Evolutionary conservation across 2,888 invertebrate genomes (phyloP).

Genomic region (Cataglyphis albicans): DNA sequence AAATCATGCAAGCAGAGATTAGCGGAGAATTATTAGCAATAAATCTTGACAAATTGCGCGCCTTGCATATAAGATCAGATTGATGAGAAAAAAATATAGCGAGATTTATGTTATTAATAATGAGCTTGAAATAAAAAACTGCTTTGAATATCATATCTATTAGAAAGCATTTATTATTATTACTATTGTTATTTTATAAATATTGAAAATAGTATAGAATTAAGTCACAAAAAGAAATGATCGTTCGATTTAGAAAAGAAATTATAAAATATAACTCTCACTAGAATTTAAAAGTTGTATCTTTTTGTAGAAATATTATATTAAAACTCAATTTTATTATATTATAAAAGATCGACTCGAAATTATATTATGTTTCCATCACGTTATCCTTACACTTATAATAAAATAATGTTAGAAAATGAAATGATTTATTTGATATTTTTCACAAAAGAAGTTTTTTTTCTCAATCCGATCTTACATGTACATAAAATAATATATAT

Average conservation of each 20-base stretch:
- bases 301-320: neutral
- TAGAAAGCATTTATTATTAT: neutral
- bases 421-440: neutral
- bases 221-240: neutral
- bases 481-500: constrained; percentile 7
- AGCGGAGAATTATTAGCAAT: constrained; percentile 16
- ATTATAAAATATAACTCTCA: constrained; percentile 4
- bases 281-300: neutral
- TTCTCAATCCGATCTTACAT: constrained; percentile 9
- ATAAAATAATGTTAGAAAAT: constrained; percentile 12
- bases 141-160: neutral
- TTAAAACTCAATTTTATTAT: neutral
- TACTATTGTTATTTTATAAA: neutral
- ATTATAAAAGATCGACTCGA: neutral
- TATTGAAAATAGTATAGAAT: neutral
- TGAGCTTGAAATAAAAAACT: neutral
- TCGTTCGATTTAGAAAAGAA: neutral
- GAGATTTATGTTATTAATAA: constrained; percentile 2
- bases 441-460: neutral
- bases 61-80: neutral
- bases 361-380: constrained; percentile 16
- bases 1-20: constrained; percentile 6
- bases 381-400: neutral
- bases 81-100: neutral
- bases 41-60: neutral